phyloP scores from a whole-genome alignment of 2,888 invertebrate species.

The Dastarcus helophoroides region DNA sequence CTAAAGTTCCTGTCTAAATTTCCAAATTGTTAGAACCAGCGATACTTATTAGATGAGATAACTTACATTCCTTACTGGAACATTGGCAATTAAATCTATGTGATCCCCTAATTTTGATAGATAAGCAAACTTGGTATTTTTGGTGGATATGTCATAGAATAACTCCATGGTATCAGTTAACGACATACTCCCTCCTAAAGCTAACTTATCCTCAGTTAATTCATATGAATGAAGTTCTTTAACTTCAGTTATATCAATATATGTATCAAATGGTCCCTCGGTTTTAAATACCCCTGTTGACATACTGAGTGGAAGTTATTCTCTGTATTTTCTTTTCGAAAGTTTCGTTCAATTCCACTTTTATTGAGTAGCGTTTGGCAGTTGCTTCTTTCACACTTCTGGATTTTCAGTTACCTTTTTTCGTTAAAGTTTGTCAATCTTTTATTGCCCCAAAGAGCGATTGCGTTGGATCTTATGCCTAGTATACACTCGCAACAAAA shows the following conservation, averaged over 20 bases:
- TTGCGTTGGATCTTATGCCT: no score
- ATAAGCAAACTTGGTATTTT: conserved; percentile 6
- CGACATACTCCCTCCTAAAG: conserved; percentile 41
- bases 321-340: no score
- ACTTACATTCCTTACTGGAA: conserved; percentile 56
- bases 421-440: no score
- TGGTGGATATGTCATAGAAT: conserved; percentile 19
- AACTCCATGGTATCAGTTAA: conserved; percentile 8
- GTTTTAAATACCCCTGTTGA: no score
- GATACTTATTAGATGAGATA: neutral
- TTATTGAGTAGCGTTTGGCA: no score
- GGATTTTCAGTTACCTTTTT: no score
- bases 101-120: conserved; percentile 44
- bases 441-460: no score
- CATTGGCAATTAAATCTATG: conserved; percentile 57
- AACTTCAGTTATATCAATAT: conserved; percentile 53
- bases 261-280: no score
- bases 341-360: no score
- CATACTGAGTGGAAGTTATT: no score
- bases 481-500: no score
- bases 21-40: neutral
- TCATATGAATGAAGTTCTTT: conserved; percentile 41
- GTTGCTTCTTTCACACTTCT: no score
- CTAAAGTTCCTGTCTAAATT: conserved; percentile 51
- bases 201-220: conserved; percentile 37